Base-by-base conservation (phyloP, 1,140 invertebrate genomes). In the Saccostrea cuccullata region DNA sequence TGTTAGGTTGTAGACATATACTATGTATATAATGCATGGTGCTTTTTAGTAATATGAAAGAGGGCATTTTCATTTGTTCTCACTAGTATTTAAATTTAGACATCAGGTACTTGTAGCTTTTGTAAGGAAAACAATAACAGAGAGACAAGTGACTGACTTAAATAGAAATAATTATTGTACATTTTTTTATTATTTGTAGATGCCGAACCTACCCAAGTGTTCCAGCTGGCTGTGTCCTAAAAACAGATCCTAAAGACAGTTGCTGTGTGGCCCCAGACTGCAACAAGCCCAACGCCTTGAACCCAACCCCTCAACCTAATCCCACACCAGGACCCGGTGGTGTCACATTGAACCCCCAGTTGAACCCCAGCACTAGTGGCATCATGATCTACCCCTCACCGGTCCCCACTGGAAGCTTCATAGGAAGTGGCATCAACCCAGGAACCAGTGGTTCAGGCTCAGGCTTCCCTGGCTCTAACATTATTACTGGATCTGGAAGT, bases 261-360 rank as follows among this genome's bases (percentile, higher is more conserved):
- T 93, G 92, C 55, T 93, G 92, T 64, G 84, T 91, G 86, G 90
- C 91, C 15, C 92, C 92, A 13, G 88, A 92, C 60, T 93, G 92
- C 85, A 90, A 91, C 86, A 77, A 77, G 15, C 70, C 70, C 30
- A 89, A 77, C 12, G 86, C 77, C 15, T 84, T 86, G 40, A 60
- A 88, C 60, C 82, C 89, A 40, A 85, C 85, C 20, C 82, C 90
- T 9, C 30, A 73, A 56, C 86, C 85, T 73, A 23, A 64, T 30
- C 40, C 70, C 85, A 58, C 60, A 26, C 86, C 89, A 70, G 87
- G 82, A 64, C 88, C 90, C 0, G 77, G 73, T 2, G 86, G 87
- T 0, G 36, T 26, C 56, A 88, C 88, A 9, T 3, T 86, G 15
- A 87, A 64, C 40, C 84, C 88, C 60, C 86, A 84, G 36, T 23